Evolutionary conservation across 2,113 vertebrate species (phyloP).

Genomic region (Serilophus lunatus): DNA sequence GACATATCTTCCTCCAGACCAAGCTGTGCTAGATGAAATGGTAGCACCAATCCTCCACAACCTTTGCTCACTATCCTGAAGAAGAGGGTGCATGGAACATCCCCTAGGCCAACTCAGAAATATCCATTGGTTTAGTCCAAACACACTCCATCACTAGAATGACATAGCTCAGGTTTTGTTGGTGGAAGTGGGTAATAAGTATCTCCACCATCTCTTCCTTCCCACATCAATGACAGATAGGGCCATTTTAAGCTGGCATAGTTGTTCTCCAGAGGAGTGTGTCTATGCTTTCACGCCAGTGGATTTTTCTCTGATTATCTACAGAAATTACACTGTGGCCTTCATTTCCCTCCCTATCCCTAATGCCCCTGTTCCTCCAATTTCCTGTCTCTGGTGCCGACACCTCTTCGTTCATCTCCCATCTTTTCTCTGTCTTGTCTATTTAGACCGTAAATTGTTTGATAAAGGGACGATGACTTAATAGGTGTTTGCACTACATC

Average conservation of each 20-base stretch:
- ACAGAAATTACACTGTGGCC: background rate
- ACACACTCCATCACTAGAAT: background rate
- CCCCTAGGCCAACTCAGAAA: background rate
- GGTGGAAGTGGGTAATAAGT: background rate
- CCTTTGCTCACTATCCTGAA: background rate
- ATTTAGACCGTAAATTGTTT: constrained; percentile 44
- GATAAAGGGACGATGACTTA: constrained; percentile 62
- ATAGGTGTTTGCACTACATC: constrained; percentile 62
- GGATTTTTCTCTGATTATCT: background rate
- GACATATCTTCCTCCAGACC: background rate
- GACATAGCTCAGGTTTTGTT: background rate
- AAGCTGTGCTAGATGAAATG: background rate
- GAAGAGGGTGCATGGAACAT: background rate
- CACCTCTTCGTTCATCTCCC: constrained; percentile 54
- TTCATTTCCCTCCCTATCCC: background rate
- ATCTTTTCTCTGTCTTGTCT: constrained; percentile 62
- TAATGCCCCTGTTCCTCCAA: background rate
- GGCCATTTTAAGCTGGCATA: background rate
- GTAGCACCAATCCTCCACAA: background rate
- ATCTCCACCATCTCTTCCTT: background rate
- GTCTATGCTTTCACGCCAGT: background rate
- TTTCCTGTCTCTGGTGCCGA: constrained; percentile 17
- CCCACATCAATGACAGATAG: fast-evolving
- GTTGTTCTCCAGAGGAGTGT: background rate
- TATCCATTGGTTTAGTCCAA: background rate